Evolutionary conservation across 1,140 invertebrate genomes (phyloP).

Genomic region (Lineus longissimus): DNA sequence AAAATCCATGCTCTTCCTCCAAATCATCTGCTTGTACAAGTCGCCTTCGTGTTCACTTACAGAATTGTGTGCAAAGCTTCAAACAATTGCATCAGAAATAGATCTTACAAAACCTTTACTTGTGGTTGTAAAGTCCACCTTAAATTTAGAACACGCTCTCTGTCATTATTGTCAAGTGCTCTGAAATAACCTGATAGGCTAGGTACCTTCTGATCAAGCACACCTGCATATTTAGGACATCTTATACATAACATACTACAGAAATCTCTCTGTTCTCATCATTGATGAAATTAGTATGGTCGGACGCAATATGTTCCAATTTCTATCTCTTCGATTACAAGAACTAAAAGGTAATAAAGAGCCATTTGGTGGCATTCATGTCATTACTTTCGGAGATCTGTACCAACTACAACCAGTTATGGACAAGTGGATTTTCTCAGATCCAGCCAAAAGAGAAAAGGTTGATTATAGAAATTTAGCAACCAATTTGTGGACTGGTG

Average conservation of each 20-base stretch:
- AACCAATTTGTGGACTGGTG: conserved; percentile 10
- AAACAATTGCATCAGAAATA: too few relatives aligned
- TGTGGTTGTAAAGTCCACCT: too few relatives aligned
- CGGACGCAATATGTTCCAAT: conserved; percentile 15
- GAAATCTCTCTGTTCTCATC: conserved; percentile 14
- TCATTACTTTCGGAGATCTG: conserved; percentile 7
- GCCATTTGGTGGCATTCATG: background rate
- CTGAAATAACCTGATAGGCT: too few relatives aligned
- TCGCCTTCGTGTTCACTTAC: too few relatives aligned
- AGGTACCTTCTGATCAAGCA: too few relatives aligned
- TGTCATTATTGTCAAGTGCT: too few relatives aligned
- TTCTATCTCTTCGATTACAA: conserved; percentile 11
- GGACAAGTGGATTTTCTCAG: background rate
- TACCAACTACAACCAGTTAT: conserved; percentile 8
- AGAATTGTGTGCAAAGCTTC: too few relatives aligned
- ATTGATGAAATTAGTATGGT: conserved; percentile 25
- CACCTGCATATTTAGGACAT: too few relatives aligned
- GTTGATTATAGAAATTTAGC: background rate
- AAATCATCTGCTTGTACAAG: too few relatives aligned
- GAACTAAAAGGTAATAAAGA: conserved; percentile 7
- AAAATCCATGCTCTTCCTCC: too few relatives aligned
- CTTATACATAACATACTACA: conserved; percentile 5
- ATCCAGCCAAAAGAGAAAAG: background rate
- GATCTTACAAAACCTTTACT: too few relatives aligned
- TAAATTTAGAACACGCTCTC: too few relatives aligned